A percentile compares a stretch with the other conserved stretches of the same genome.
Evolutionary conservation across 2,797 vertebrate species (phyloP).

Genomic region (Scleropages formosus): DNA sequence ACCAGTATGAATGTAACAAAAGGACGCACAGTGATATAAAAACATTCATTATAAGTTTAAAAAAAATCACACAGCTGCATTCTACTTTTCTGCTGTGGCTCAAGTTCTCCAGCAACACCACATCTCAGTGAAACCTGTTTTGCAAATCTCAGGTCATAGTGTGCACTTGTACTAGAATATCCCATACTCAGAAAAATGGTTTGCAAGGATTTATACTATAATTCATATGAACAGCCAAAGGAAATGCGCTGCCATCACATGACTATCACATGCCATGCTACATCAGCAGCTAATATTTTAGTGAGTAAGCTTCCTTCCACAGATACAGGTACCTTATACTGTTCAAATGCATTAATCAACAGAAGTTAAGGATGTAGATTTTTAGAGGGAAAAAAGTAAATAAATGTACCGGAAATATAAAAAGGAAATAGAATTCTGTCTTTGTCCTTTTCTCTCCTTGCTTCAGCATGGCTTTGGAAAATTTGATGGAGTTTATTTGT

Average conservation of each 20-base stretch:
- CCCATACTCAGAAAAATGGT: too few species aligned
- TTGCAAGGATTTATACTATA: too few species aligned
- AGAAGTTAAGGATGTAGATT: constrained; percentile 23
- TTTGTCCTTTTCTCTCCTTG: constrained; percentile 28
- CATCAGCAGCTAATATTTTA: too few species aligned
- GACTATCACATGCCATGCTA: too few species aligned
- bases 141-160: background rate
- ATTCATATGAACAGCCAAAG: too few species aligned
- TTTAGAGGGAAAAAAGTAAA: constrained; percentile 25
- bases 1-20: background rate
- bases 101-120: background rate
- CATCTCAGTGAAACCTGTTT: constrained; percentile 1
- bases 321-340: too few species aligned
- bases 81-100: background rate
- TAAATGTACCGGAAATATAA: constrained; percentile 54
- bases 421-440: constrained; percentile 51
- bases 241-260: too few species aligned
- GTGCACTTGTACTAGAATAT: background rate
- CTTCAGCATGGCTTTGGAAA: constrained; percentile 64
- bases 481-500: constrained; percentile 68
- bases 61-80: background rate
- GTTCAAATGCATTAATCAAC: constrained; percentile 22
- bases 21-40: constrained; percentile 8
- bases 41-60: constrained; percentile 4
- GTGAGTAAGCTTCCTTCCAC: too few species aligned